Conservation (phyloP, 2,888 invertebrate species). For the Stenolophus ochropezus region DNA sequence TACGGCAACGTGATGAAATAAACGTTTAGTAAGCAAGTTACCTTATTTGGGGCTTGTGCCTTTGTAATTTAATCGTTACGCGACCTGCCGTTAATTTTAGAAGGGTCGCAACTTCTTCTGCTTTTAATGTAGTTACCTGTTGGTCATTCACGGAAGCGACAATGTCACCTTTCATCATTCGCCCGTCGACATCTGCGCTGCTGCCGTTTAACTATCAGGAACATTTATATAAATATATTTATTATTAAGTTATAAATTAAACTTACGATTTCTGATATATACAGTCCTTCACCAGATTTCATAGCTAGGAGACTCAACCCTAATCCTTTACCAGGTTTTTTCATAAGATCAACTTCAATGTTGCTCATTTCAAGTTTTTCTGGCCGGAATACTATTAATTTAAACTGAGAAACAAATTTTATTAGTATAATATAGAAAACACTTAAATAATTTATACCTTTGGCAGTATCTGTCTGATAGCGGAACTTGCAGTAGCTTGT, state of each 20-base stretch:
- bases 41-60: slow-evolving; percentile 82
- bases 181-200: slow-evolving; percentile 89
- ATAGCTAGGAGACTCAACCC: slow-evolving; percentile 90
- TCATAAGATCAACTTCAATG: slow-evolving; percentile 88
- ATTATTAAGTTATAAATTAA: background rate
- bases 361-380: slow-evolving; percentile 82
- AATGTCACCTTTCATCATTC: slow-evolving; percentile 94
- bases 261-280: slow-evolving; percentile 94
- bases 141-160: slow-evolving; percentile 92
- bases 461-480: slow-evolving; percentile 88
- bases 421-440: background rate
- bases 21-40: slow-evolving; percentile 63
- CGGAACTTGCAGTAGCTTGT: slow-evolving; percentile 87
- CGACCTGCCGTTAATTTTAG: slow-evolving; percentile 91
- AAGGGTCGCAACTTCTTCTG: slow-evolving; percentile 91
- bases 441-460: slow-evolving; percentile 76
- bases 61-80: slow-evolving; percentile 87
- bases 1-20: slow-evolving; percentile 43
- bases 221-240: background rate
- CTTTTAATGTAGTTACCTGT: slow-evolving; percentile 83
- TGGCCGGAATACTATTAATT: slow-evolving; percentile 87
- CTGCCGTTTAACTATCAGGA: slow-evolving; percentile 86
- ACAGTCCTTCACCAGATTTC: slow-evolving; percentile 87
- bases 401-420: slow-evolving; percentile 79
- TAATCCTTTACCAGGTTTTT: slow-evolving; percentile 91